A percentile compares a stretch with the other conserved stretches of the same genome.
Conservation (phyloP, 2,113 vertebrate species). For the Aplodontia rufa region DNA sequence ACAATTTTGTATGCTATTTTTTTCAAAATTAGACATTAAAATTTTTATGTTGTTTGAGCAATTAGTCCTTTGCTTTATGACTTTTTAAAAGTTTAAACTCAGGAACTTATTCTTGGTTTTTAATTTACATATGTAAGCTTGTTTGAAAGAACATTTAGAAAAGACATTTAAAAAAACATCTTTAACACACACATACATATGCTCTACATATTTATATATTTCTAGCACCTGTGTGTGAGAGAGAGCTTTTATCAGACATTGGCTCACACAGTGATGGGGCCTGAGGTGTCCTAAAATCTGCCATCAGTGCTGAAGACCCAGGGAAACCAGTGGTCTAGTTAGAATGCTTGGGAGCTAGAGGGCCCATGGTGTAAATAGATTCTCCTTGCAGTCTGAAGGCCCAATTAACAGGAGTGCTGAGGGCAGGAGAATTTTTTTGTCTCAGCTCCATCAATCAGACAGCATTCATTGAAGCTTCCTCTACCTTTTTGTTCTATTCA, state of each 20-base stretch:
- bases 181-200: neutral
- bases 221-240: neutral
- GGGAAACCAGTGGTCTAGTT: neutral
- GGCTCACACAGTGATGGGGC: neutral
- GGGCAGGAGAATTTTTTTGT: neutral
- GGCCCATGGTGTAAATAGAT: neutral
- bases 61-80: neutral
- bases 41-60: neutral
- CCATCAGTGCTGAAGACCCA: neutral
- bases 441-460: neutral
- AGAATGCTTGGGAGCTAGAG: neutral
- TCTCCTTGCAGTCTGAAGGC: neutral
- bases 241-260: neutral
- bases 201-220: neutral
- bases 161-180: neutral
- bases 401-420: neutral
- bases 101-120: neutral
- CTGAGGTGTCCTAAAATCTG: neutral
- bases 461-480: neutral
- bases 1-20: neutral
- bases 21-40: neutral
- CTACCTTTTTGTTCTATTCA: neutral
- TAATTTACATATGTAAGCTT: neutral
- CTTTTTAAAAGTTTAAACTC: neutral
- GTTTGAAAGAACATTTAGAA: neutral